phyloP scores from a whole-genome alignment of 2,888 invertebrate genomes.

The Drosophila koepferae region DNA sequence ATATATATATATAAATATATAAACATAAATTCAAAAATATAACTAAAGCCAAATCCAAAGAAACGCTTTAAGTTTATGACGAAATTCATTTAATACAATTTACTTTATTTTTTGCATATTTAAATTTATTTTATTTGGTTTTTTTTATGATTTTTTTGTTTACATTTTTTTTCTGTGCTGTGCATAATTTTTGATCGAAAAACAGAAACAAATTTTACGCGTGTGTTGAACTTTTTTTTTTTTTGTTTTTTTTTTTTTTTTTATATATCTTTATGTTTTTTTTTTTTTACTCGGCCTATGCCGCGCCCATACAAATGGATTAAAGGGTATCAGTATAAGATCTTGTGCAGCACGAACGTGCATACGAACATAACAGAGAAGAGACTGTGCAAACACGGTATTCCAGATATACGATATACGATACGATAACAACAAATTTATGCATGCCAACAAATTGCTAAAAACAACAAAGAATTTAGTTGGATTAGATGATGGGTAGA shows the following conservation, averaged over 20 bases:
- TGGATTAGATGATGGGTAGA: not conserved
- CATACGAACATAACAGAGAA: not conserved
- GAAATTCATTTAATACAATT: conserved; percentile 7
- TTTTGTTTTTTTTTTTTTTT: conserved; percentile 1
- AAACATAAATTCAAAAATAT: not conserved
- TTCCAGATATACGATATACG: not conserved
- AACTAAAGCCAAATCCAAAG: conserved; percentile 12
- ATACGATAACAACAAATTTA: not conserved
- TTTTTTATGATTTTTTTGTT: conserved; percentile 6
- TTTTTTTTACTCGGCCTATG: not conserved
- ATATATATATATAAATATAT: conserved; percentile 11
- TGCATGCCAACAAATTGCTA: not conserved
- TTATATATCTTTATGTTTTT: conserved; percentile 12
- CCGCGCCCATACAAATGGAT: conserved; percentile 8
- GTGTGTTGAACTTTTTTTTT: conserved; percentile 50
- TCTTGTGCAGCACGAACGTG: not conserved
- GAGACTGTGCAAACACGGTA: not conserved
- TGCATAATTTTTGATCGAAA: conserved; percentile 24
- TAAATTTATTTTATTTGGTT: conserved; percentile 7
- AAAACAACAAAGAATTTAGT: not conserved
- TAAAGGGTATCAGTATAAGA: conserved; percentile 5
- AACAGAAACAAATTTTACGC: conserved; percentile 38
- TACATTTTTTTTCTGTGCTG: conserved; percentile 34
- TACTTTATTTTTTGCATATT: conserved; percentile 6
- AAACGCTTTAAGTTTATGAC: conserved; percentile 18